These are phyloP conservation scores for Nymphalis c-album DNA, from an alignment of 2,888 invertebrate genomes.

Conservation along the genomic window DNA sequence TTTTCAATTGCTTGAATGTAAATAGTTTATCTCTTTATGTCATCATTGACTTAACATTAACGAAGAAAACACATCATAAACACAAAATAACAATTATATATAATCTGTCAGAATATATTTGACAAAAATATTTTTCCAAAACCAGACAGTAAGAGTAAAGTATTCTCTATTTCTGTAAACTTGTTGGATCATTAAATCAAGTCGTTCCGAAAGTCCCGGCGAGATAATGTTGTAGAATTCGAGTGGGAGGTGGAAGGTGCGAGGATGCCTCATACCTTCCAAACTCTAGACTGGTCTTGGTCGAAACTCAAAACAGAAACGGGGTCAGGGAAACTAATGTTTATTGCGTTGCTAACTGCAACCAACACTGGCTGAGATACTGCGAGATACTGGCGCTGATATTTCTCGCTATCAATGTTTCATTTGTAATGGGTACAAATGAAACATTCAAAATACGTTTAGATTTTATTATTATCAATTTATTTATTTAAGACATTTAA, in stretches of 20 bases:
- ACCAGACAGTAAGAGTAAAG: no score
- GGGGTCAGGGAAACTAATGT: slow-evolving; percentile 23
- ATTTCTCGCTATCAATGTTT: slow-evolving; percentile 5
- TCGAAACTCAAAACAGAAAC: slow-evolving; percentile 14
- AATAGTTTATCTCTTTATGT: no score
- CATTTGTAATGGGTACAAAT: neutral
- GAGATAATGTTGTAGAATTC: neutral
- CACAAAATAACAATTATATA: no score
- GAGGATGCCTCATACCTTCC: slow-evolving; percentile 2
- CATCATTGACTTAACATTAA: no score
- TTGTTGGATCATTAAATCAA: neutral
- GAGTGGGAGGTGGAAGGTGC: slow-evolving; percentile 11
- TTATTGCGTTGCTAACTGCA: slow-evolving; percentile 24
- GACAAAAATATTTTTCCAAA: no score
- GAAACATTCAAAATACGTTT: neutral
- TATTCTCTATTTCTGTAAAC: neutral
- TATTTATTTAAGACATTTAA: no score
- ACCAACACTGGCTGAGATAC: slow-evolving; percentile 17
- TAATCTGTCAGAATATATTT: no score
- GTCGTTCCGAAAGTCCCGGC: neutral
- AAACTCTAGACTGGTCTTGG: neutral
- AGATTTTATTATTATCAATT: neutral
- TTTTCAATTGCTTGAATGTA: no score
- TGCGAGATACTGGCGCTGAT: slow-evolving; percentile 8
- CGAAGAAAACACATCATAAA: no score